Percentiles rank a stretch among this genome's conserved stretches.
Evolutionary conservation across 2,113 vertebrate genomes (phyloP).

Genomic region (Orcinus orca): DNA sequence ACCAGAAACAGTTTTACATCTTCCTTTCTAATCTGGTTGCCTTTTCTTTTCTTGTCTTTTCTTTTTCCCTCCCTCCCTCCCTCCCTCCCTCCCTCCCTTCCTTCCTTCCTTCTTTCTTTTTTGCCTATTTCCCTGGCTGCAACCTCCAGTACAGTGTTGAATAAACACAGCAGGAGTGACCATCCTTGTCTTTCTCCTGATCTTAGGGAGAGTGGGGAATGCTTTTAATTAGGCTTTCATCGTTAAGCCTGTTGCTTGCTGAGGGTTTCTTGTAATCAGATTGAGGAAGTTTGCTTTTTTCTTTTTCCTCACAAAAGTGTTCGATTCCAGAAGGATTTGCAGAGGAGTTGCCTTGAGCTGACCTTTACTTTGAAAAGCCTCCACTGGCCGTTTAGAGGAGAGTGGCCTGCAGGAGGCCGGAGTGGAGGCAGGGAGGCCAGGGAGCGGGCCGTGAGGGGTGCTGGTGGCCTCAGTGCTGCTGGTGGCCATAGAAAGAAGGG

Average conservation of each 20-base stretch:
- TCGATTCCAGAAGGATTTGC: not conserved
- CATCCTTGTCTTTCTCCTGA: not conserved
- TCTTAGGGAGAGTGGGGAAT: not conserved
- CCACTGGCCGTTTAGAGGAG: not conserved
- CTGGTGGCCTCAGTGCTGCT: not conserved
- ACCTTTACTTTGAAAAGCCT: not conserved
- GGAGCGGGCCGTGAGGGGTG: accelerated
- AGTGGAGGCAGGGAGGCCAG: not conserved
- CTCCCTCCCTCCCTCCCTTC: not conserved
- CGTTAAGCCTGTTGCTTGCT: not conserved
- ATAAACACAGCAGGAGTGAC: not conserved
- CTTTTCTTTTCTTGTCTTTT: not conserved
- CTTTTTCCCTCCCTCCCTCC: not conserved
- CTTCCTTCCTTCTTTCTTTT: not conserved
- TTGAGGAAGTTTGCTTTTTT: not conserved
- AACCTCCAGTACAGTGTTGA: accelerated
- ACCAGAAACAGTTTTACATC: no score
- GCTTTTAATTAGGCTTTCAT: no score
- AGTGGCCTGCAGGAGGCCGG: not conserved
- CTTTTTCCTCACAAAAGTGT: not conserved
- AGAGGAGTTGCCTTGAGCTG: not conserved
- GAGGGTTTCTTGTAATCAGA: not conserved
- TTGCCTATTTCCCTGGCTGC: not conserved
- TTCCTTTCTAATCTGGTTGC: not conserved
- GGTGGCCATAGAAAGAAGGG: not conserved